Evolutionary conservation across 2,113 vertebrate species (phyloP).

Genomic region (Podiceps cristatus): DNA sequence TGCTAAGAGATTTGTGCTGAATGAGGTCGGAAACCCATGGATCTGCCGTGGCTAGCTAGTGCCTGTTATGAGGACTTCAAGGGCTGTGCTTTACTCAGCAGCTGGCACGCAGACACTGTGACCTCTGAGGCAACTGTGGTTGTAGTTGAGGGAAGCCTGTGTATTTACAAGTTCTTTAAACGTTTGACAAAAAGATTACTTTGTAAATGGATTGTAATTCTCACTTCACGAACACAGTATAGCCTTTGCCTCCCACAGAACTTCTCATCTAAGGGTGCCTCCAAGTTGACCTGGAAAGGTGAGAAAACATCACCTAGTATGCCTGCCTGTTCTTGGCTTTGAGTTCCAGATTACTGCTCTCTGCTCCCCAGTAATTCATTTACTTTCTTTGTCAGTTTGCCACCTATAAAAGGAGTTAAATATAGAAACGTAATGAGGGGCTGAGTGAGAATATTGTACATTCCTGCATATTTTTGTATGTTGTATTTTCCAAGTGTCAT

Average conservation of each 20-base stretch:
- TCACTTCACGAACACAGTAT: background rate
- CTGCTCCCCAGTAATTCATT: slow-evolving; percentile 1
- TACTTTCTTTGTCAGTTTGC: slow-evolving; percentile 20
- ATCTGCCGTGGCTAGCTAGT: background rate
- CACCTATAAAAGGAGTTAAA: slow-evolving; percentile 37
- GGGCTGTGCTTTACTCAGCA: background rate
- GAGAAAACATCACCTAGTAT: background rate
- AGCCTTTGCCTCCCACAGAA: background rate
- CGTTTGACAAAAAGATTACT: background rate
- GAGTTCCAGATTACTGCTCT: background rate
- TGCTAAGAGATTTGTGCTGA: background rate
- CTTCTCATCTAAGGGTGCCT: background rate
- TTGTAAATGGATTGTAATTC: background rate
- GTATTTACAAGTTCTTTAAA: background rate
- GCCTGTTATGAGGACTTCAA: background rate
- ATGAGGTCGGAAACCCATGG: background rate
- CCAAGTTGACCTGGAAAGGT: background rate
- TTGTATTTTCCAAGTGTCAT: background rate
- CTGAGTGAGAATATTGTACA: background rate
- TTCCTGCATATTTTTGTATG: slow-evolving; percentile 36
- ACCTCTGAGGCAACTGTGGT: background rate
- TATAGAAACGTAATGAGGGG: slow-evolving; percentile 4
- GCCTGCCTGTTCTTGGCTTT: background rate
- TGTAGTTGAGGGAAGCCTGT: background rate
- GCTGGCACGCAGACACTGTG: background rate